Percentiles rank a stretch among this genome's conserved stretches.
Conservation (phyloP, 2,113 vertebrate species). For the Microtus richardsoni region DNA sequence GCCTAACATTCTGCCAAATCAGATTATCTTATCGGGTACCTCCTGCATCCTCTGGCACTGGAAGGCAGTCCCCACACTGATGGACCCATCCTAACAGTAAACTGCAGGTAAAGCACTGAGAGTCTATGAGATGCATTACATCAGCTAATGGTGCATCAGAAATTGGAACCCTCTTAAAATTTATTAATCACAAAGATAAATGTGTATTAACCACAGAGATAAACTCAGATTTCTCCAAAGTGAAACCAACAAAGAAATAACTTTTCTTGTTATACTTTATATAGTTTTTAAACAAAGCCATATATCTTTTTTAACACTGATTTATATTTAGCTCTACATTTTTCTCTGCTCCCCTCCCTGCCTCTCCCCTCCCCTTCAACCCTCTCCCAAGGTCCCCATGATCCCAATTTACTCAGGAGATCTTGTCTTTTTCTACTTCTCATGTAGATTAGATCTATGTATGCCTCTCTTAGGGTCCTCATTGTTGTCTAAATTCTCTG, state of each 20-base stretch:
- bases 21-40: background rate
- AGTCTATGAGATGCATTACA: background rate
- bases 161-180: background rate
- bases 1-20: background rate
- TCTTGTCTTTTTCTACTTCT: no score
- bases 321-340: no score
- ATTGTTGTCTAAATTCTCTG: no score
- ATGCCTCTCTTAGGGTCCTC: no score
- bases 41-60: background rate
- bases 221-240: background rate
- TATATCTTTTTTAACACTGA: background rate
- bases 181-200: background rate
- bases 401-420: no score
- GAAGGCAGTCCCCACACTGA: background rate
- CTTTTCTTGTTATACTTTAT: background rate
- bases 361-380: no score
- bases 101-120: background rate
- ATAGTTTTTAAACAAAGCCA: background rate
- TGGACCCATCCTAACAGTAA: background rate
- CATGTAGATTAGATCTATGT: no score
- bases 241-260: conserved; percentile 21
- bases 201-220: conserved; percentile 10
- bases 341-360: no score
- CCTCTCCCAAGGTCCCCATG: no score
- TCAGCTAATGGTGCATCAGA: background rate